These are phyloP conservation scores for Drosophila takahashii DNA, from an alignment of 1,140 invertebrate genomes.

Conservation along the genomic window DNA sequence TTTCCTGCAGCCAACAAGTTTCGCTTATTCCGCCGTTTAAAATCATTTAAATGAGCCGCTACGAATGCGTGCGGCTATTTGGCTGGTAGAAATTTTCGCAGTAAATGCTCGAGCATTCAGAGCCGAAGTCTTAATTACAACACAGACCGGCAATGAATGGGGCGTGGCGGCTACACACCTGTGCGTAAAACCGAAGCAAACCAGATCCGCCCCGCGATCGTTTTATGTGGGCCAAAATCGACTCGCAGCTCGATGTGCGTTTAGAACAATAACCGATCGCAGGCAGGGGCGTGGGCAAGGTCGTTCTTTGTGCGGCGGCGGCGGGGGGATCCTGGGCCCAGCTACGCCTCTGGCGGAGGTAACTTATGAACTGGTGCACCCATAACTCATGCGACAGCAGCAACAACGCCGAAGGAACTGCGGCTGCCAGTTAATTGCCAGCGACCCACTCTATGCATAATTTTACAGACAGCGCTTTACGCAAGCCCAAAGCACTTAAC, in stretches of 20 bases:
- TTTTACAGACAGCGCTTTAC: conserved; percentile 33
- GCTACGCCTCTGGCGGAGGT: conserved; percentile 20
- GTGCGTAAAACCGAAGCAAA: conserved; percentile 36
- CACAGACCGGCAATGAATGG: conserved; percentile 18
- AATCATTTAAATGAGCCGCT: conserved; percentile 39
- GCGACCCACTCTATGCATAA: conserved; percentile 37
- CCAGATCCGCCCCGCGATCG: conserved; percentile 21
- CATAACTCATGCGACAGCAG: conserved; percentile 30
- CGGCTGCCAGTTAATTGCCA: conserved; percentile 39
- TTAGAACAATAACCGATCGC: conserved; percentile 37
- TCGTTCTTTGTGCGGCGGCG: conserved; percentile 4
- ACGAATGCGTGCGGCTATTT: conserved; percentile 25
- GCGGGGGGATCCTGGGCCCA: background rate
- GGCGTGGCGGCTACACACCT: conserved; percentile 45
- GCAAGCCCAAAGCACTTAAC: conserved; percentile 40
- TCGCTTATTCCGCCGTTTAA: conserved; percentile 9
- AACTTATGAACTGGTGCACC: conserved; percentile 12
- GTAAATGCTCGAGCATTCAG: conserved; percentile 35
- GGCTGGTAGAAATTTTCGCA: conserved; percentile 36
- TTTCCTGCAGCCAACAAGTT: conserved; percentile 38
- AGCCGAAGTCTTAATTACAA: conserved; percentile 61
- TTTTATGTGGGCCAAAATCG: conserved; percentile 29
- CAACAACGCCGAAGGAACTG: conserved; percentile 37
- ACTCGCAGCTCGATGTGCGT: background rate
- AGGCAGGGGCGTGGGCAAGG: conserved; percentile 42